A percentile compares a stretch with the other conserved stretches of the same genome.
Conservation (phyloP, 1,140 invertebrate genomes). For the Agrypnia vestita region DNA sequence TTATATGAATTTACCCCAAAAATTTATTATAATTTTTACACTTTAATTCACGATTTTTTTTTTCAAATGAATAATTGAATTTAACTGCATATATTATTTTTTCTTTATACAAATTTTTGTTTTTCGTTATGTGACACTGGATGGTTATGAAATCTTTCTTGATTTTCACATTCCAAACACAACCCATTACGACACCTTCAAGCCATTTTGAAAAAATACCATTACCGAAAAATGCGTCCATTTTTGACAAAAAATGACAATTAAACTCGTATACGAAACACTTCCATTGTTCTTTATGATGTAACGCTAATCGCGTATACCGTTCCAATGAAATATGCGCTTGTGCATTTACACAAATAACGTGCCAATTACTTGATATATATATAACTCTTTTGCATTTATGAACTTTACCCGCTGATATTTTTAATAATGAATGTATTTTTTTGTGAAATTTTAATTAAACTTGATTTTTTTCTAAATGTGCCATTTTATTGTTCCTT, state of each 20-base stretch:
- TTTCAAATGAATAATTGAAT: too few species aligned
- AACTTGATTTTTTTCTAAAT: not conserved
- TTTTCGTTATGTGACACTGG: too few species aligned
- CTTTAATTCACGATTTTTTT: not conserved
- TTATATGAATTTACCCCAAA: too few species aligned
- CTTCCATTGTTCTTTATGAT: too few species aligned
- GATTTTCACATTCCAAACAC: constrained; percentile 50
- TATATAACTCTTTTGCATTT: constrained; percentile 11
- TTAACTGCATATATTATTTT: too few species aligned
- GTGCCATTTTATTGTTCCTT: not conserved
- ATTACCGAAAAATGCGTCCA: constrained; percentile 28
- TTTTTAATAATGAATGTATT: constrained; percentile 8
- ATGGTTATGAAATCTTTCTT: constrained; percentile 35
- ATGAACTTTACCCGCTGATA: constrained; percentile 12
- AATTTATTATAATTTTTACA: not conserved
- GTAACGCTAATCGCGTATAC: too few species aligned
- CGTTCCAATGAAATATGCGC: too few species aligned
- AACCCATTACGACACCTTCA: constrained; percentile 50
- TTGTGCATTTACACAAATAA: constrained; percentile 3
- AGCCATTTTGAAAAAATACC: constrained; percentile 46
- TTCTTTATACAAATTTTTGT: too few species aligned
- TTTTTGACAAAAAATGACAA: constrained; percentile 3
- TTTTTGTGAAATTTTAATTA: constrained; percentile 28
- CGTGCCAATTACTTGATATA: constrained; percentile 28
- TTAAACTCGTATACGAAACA: too few species aligned